phyloP scores from a whole-genome alignment of 2,888 invertebrate genomes.

The Hybos culiciformis region DNA sequence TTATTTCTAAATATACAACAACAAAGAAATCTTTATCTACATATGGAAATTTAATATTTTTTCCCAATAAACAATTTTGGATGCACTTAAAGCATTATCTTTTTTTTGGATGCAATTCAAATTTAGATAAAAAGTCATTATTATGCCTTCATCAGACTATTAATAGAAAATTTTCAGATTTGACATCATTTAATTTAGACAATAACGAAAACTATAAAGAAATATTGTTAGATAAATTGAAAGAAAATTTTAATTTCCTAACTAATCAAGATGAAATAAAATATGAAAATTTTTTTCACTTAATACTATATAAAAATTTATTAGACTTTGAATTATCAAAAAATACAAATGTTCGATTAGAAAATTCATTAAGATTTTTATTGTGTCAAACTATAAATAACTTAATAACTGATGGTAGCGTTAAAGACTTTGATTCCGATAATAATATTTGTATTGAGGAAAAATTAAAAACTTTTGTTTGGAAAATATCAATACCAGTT shows the following conservation, averaged over 20 bases:
- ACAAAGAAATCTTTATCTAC: neutral
- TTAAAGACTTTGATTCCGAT: too few species aligned
- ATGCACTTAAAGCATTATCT: constrained; percentile 11
- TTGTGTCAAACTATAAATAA: too few species aligned
- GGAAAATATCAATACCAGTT: constrained; percentile 11
- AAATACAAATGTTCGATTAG: too few species aligned
- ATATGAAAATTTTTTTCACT: constrained; percentile 16
- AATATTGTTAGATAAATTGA: constrained; percentile 9
- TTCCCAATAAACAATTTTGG: constrained; percentile 13
- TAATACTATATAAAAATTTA: constrained; percentile 12
- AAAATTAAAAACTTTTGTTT: constrained; percentile 12
- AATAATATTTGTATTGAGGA: too few species aligned
- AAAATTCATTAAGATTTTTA: constrained; percentile 16
- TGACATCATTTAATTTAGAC: too few species aligned
- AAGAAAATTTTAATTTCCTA: neutral
- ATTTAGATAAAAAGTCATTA: neutral
- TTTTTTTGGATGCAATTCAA: constrained; percentile 11
- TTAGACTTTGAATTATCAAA: neutral
- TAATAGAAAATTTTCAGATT: too few species aligned
- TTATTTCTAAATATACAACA: neutral
- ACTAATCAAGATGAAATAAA: constrained; percentile 4
- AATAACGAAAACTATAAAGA: too few species aligned
- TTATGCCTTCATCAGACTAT: too few species aligned
- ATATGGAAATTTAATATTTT: neutral
- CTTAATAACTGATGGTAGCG: too few species aligned